Base-by-base conservation (phyloP, 2,797 vertebrate genomes). In the Sebastolobus altivelis region DNA sequence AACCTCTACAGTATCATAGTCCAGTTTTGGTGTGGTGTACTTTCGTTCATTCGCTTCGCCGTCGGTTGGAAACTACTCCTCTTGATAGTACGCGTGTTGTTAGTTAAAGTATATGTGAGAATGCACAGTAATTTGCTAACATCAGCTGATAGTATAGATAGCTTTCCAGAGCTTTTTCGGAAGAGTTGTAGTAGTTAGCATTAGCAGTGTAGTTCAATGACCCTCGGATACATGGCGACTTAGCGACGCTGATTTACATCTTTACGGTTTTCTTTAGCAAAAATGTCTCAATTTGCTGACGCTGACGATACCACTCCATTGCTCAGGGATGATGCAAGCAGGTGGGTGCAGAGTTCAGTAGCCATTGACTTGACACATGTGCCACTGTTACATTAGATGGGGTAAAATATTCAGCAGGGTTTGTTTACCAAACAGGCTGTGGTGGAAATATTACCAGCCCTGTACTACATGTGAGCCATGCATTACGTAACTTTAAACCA, bases 291-390 rank as follows among this genome's bases (percentile, higher is more conserved):
- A 52, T 16, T 83, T 9, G 18, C 70, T 7, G 92, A 95, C 9
- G 65, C 92, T 3, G 94, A 94, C 7, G 93, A 94, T 5, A 87
- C 72, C 7, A 90, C 93, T 7, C 94, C 95, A 1, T 68, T 96
- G 72, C 91, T 96, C 2, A 87, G 84, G 75, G 94, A 92, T 75
- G 95, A 95, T 62, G 52, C 85, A 31, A 87, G 65, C 81, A 93
- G 95, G 96, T 96, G 78, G 88, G 91, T 84, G 52, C 68, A 83
- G 33, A 78, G 79, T 79, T 79, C 76, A 75, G 2, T 4, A 18
- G 22, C 14, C 33, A 16, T 4, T 12, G 25, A 66, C 13, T 61
- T 20, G 27, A 56, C 10, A 9, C 33, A 55, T 7, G 1, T 20
- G 33, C 16, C 13, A 27, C 52, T 58, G 35, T 63, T 40, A 18